A percentile compares a stretch with the other conserved stretches of the same genome.
These are phyloP conservation scores for Caenorhabditis parvicauda DNA, from an alignment of 2,888 invertebrate species.

Conservation along the genomic window DNA sequence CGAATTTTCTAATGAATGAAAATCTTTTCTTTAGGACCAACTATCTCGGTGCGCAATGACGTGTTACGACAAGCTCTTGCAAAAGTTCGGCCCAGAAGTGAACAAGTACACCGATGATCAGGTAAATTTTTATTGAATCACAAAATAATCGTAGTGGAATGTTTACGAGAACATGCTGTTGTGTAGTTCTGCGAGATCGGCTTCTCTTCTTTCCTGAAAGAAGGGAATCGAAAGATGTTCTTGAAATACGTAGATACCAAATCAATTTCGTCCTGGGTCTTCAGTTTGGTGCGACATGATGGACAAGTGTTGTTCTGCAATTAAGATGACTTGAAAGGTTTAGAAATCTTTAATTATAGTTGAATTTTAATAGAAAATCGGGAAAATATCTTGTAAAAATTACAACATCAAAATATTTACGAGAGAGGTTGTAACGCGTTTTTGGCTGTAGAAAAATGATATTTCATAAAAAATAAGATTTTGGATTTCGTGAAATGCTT, in stretches of 20 bases:
- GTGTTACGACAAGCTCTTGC: slow-evolving; percentile 52
- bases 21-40: slow-evolving; percentile 31
- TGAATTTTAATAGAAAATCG: neutral
- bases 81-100: slow-evolving; percentile 44
- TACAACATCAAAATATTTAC: too few species aligned
- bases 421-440: too few species aligned
- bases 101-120: slow-evolving; percentile 39
- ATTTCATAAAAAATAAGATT: neutral
- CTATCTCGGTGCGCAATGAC: slow-evolving; percentile 54
- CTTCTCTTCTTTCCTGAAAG: slow-evolving; percentile 6
- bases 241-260: neutral
- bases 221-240: neutral
- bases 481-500: too few species aligned
- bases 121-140: slow-evolving; percentile 6
- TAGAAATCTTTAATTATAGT: neutral
- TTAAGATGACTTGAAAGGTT: neutral
- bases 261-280: slow-evolving; percentile 12
- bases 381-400: too few species aligned
- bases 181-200: slow-evolving; percentile 17
- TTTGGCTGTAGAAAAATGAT: too few species aligned
- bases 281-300: slow-evolving; percentile 14
- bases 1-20: neutral
- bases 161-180: slow-evolving; percentile 19
- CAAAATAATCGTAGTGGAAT: neutral
- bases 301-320: slow-evolving; percentile 13